These are phyloP conservation scores for Platorchestia sp. DNA, from an alignment of 1,140 invertebrate genomes.

Conservation along the genomic window DNA sequence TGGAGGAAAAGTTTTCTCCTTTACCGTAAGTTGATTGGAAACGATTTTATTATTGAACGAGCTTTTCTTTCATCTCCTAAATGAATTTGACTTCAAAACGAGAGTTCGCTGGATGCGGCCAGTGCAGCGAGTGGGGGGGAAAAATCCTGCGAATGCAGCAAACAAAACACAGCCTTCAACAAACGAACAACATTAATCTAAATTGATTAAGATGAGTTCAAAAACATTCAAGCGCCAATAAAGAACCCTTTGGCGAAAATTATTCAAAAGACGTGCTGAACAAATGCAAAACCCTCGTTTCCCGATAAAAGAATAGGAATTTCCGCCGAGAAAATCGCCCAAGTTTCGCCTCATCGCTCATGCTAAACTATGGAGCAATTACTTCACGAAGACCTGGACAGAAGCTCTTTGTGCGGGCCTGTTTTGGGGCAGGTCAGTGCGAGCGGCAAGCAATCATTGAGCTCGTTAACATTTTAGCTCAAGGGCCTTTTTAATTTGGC, in stretches of 20 bases:
- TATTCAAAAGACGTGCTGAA: neutral
- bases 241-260: neutral
- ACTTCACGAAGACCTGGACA: neutral
- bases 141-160: too few species aligned
- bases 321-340: neutral
- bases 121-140: too few species aligned
- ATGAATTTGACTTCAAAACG: neutral
- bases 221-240: neutral
- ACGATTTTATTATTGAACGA: neutral
- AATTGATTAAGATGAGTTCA: neutral
- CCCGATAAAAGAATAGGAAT: neutral
- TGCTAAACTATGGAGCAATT: neutral
- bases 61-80: neutral
- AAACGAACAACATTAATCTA: neutral
- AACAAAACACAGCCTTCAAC: too few species aligned
- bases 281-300: neutral
- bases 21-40: neutral
- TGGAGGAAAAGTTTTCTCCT: neutral
- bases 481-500: neutral
- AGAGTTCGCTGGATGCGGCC: neutral
- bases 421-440: neutral
- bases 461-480: slow-evolving; percentile 29
- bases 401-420: neutral
- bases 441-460: neutral
- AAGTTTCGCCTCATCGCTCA: neutral